A percentile compares a stretch with the other conserved stretches of the same genome.
phyloP scores from a whole-genome alignment of 2,797 vertebrate genomes.

The Myotis planiceps region DNA sequence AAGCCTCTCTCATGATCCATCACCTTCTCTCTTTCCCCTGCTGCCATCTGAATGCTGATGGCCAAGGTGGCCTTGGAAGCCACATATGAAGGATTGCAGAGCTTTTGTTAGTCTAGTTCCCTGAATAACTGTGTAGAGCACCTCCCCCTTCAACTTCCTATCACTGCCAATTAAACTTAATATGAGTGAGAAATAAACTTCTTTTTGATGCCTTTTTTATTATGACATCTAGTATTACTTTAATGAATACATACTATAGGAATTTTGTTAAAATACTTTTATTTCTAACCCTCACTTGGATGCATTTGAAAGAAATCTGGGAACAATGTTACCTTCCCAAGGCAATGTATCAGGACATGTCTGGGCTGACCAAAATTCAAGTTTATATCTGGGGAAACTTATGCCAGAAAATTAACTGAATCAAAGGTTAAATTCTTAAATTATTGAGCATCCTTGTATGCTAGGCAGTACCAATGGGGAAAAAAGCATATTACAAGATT shows the following conservation, averaged over 20 bases:
- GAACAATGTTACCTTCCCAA: not conserved
- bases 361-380: not conserved
- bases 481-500: not conserved
- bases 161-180: not conserved
- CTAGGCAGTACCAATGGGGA: not conserved
- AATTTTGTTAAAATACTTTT: slow-evolving; percentile 1
- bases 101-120: not conserved
- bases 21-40: not conserved
- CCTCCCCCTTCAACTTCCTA: not conserved
- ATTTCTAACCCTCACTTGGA: not conserved
- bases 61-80: not conserved
- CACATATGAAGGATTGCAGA: not conserved
- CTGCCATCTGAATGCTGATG: not conserved
- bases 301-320: not conserved
- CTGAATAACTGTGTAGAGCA: not conserved
- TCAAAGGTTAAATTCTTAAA: not conserved
- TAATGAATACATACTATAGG: not conserved
- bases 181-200: not conserved
- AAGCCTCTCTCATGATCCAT: not conserved
- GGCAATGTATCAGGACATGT: not conserved
- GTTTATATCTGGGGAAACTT: not conserved
- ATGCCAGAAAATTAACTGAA: not conserved
- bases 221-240: not conserved
- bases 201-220: not conserved
- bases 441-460: not conserved